Evolutionary conservation across 2,797 vertebrate genomes (phyloP).

Genomic region (Odontamblyopus rebecca): DNA sequence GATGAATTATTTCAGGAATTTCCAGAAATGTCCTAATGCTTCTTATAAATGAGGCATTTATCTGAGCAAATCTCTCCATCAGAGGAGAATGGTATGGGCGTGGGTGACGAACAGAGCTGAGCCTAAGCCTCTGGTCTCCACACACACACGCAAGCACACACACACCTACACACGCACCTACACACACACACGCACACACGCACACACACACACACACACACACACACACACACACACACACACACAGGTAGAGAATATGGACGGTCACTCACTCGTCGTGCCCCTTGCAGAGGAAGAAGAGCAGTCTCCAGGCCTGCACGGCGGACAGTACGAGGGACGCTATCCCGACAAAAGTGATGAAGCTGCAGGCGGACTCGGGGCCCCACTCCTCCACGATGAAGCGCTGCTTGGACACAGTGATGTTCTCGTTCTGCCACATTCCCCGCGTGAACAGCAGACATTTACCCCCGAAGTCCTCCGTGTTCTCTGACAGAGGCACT

Average conservation of each 20-base stretch:
- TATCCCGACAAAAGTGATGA: conserved; percentile 89
- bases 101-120: conserved; percentile 10
- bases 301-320: conserved; percentile 91
- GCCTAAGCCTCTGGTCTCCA: not conserved
- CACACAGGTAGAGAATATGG: not conserved
- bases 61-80: not conserved
- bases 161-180: not conserved
- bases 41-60: not conserved
- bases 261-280: conserved; percentile 91
- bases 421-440: conserved; percentile 98
- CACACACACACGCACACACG: not conserved
- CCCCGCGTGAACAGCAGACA: conserved; percentile 95
- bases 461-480: conserved; percentile 90
- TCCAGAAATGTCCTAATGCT: not conserved
- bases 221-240: not conserved
- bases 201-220: not conserved
- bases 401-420: conserved; percentile 90
- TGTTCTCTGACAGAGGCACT: conserved; percentile 93
- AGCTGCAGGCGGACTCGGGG: conserved; percentile 91
- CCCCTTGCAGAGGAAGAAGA: conserved; percentile 95
- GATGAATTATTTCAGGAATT: conserved; percentile 22
- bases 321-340: conserved; percentile 91
- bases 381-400: conserved; percentile 98
- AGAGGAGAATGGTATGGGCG: not conserved
- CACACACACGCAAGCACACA: not conserved